Evolutionary conservation across 2,888 invertebrate species (phyloP), one percentile per base, ranked within the genome.

Genomic region (Xylota sylvarum): DNA sequence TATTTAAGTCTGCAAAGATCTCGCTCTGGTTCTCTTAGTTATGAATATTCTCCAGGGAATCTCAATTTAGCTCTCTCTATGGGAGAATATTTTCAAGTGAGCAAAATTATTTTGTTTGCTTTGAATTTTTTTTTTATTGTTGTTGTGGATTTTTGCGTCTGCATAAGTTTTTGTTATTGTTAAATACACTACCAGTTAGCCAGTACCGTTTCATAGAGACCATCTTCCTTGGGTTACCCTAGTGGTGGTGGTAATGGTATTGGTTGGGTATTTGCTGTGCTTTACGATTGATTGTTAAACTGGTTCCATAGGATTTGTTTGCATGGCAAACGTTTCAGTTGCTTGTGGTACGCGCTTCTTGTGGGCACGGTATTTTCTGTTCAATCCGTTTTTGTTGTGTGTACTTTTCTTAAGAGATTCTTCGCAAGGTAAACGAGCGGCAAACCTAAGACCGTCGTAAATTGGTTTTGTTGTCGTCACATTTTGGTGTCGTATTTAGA

Each of bases 261-360:
- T 86, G 86, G 86, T 86, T 81, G 81, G 86, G 73, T 73, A 86
- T 86, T 86, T 81, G 77, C 73, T 79, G 84, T 86, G 86, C 86
- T 81, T 86, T 86, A 86, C 86, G 86, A 86, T 86, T 86, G 86
- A 86, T 86, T 86, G 86, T 86, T 81, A 86, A 86, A 86, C 86
- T 86, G 86, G 86, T 86, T 86, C 86, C 86, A 86, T 86, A 86
- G 86, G 81, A 86, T 86, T 86, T 86, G 86, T 86, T 86, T 86
- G 86, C 86, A 86, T 78, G 86, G 86, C 81, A 81, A 86, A 86
- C 86, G 86, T 81, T 86, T 89, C 89, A 89, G 89, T 89, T 88
- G 89, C 87, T 88, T 83, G 88, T 88, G 87, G 88, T 89, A 88
- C 89, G 89, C 89, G 89, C 83, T 88, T 88, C 88, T 88, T 89